Percentiles rank a stretch among this genome's conserved stretches.
Evolutionary conservation across 1,140 invertebrate species (phyloP).

Genomic region (Drosophila saltans): DNA sequence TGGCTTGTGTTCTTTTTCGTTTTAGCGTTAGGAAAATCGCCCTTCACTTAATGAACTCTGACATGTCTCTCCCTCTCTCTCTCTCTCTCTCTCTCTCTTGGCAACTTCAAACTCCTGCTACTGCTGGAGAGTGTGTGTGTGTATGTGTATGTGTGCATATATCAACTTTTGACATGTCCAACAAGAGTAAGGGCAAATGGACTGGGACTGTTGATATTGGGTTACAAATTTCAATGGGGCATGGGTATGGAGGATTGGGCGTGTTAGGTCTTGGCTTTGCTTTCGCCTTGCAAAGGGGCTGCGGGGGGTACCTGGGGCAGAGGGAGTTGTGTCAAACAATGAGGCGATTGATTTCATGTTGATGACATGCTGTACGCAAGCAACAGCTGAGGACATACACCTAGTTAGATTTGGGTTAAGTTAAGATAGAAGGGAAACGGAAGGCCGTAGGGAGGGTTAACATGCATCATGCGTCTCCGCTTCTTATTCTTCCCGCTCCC

Average conservation of each 20-base stretch:
- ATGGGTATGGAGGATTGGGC: not conserved
- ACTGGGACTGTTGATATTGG: conserved; percentile 1
- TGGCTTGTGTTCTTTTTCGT: not conserved
- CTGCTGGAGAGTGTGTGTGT: not conserved
- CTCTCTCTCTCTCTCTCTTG: not conserved
- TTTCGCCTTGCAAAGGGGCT: not conserved
- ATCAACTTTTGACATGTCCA: conserved; percentile 20
- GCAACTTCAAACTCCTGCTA: not conserved
- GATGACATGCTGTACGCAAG: conserved; percentile 51
- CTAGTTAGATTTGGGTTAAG: not conserved
- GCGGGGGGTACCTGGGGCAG: not conserved
- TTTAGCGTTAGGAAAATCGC: conserved; percentile 1
- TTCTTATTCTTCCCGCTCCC: not conserved
- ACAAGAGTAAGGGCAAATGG: not conserved
- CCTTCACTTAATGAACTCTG: conserved; percentile 14
- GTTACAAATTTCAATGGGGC: conserved; percentile 1
- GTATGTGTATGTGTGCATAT: conserved; percentile 1
- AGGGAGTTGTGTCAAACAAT: conserved; percentile 42
- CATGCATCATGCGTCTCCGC: not conserved
- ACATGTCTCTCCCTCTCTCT: not conserved
- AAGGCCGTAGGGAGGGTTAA: not conserved
- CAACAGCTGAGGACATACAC: conserved; percentile 45
- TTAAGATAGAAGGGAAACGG: too few species aligned
- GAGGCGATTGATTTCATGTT: conserved; percentile 55
- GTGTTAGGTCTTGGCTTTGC: not conserved